Conservation (phyloP, 2,797 vertebrate species). For the Lepus townsendii region DNA sequence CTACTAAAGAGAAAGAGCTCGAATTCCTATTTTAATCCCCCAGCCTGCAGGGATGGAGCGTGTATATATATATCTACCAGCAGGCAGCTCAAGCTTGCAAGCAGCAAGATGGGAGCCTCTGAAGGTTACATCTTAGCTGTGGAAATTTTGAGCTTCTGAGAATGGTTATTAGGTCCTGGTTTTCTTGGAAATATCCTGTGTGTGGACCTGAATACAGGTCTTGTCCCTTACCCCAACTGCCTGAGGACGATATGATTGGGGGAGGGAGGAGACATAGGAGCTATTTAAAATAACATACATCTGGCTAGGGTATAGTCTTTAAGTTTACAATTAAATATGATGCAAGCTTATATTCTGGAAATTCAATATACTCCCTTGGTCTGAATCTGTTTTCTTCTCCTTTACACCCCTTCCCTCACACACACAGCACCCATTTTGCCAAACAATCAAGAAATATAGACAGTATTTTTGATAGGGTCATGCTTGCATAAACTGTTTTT, state of each 20-base stretch:
- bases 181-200: slow-evolving; percentile 48
- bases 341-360: slow-evolving; percentile 55
- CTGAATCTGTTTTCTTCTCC: slow-evolving; percentile 54
- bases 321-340: slow-evolving; percentile 58
- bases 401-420: background rate
- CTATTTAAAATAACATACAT: slow-evolving; percentile 46
- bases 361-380: background rate
- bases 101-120: background rate
- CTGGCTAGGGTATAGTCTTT: slow-evolving; percentile 45
- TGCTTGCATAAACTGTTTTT: slow-evolving; percentile 49
- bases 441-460: slow-evolving; percentile 48
- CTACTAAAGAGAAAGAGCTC: slow-evolving; percentile 60
- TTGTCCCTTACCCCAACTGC: background rate
- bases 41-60: background rate
- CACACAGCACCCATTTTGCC: background rate
- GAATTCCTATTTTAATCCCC: slow-evolving; percentile 53
- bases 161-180: slow-evolving; percentile 18
- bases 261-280: slow-evolving; percentile 35
- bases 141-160: slow-evolving; percentile 55
- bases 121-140: slow-evolving; percentile 14
- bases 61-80: background rate
- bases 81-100: slow-evolving; percentile 35
- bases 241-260: slow-evolving; percentile 26
- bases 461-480: slow-evolving; percentile 58
- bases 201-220: background rate